Evolutionary conservation across 2,888 invertebrate genomes (phyloP).

Genomic region (Hedychridium roseum): DNA sequence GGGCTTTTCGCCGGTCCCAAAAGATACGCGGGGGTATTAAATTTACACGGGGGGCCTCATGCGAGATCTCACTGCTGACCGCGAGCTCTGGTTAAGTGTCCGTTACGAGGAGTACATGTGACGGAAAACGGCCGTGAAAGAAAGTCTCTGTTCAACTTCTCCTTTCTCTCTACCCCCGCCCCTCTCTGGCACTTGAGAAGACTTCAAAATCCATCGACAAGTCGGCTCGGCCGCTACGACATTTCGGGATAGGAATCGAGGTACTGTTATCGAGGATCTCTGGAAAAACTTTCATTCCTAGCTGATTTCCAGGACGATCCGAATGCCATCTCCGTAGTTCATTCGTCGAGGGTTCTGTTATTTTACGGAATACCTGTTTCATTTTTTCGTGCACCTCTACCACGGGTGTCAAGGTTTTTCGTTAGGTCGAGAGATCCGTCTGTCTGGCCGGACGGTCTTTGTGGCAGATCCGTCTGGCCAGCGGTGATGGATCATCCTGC

Average conservation of each 20-base stretch:
- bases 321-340: too few species aligned
- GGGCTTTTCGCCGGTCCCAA: slow-evolving; percentile 8
- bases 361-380: too few species aligned
- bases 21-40: slow-evolving; percentile 28
- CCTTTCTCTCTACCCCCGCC: not conserved
- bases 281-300: too few species aligned
- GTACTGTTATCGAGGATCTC: too few species aligned
- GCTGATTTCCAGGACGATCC: too few species aligned
- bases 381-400: too few species aligned
- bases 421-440: too few species aligned
- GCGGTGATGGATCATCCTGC: slow-evolving; percentile 40
- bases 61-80: slow-evolving; percentile 27
- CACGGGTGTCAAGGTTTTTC: too few species aligned
- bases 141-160: slow-evolving; percentile 7
- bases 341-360: too few species aligned
- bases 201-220: not conserved
- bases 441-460: slow-evolving; percentile 37
- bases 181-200: not conserved
- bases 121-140: slow-evolving; percentile 38
- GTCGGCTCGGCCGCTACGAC: too few species aligned
- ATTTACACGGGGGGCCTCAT: slow-evolving; percentile 25
- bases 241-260: too few species aligned
- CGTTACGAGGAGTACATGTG: slow-evolving; percentile 43
- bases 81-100: slow-evolving; percentile 52
- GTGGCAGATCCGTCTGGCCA: slow-evolving; percentile 35